Conservation (phyloP, 1,140 invertebrate genomes). For the Brachionus rotundiformis region DNA sequence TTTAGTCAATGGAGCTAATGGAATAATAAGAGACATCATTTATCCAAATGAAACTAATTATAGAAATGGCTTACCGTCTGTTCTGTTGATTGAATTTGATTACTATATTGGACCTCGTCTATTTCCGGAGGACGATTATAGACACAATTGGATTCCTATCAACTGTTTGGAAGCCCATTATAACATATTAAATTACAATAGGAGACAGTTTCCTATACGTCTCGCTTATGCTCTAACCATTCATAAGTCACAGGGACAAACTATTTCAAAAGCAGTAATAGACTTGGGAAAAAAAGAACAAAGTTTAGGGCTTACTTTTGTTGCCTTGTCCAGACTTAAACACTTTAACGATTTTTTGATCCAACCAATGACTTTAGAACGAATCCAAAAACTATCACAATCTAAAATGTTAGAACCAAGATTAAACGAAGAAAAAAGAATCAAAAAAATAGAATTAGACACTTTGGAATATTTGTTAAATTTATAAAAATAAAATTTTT, state of each 20-base stretch:
- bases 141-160: background rate
- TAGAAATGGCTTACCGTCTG: background rate
- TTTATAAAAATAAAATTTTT: background rate
- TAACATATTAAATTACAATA: background rate
- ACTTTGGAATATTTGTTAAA: background rate
- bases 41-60: background rate
- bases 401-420: background rate
- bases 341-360: background rate
- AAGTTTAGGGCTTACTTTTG: constrained; percentile 10
- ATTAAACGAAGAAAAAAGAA: background rate
- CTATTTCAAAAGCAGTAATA: background rate
- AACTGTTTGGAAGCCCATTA: background rate
- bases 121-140: background rate
- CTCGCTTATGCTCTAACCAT: constrained; percentile 12
- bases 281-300: background rate
- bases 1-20: background rate
- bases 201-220: background rate
- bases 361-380: background rate
- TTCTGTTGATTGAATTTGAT: background rate
- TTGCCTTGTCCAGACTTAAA: background rate
- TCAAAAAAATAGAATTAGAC: background rate
- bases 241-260: constrained; percentile 12
- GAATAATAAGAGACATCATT: constrained; percentile 4
- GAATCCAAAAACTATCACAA: background rate
- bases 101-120: background rate